Percentiles rank a stretch among this genome's conserved stretches.
Conservation (phyloP, 2,888 invertebrate genomes). For the Polydrusus pterygomalis region DNA sequence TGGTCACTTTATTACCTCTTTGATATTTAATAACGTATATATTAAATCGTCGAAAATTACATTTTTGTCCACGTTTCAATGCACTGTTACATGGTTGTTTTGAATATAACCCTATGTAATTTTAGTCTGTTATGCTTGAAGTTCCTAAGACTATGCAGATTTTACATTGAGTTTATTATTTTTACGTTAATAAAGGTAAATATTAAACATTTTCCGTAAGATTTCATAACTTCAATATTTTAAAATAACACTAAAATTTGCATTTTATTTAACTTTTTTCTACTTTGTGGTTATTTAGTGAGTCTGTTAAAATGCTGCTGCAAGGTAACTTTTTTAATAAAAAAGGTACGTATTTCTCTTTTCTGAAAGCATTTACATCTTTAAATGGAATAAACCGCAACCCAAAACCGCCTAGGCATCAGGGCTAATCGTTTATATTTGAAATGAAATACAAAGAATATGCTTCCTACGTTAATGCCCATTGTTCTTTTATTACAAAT, state of each 20-base stretch:
- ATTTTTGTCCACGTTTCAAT: no score
- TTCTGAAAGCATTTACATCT: conserved; percentile 50
- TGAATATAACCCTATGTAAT: neutral
- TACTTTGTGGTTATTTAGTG: conserved; percentile 38
- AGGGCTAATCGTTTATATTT: conserved; percentile 3
- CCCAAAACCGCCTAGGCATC: conserved; percentile 30
- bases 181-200: neutral
- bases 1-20: no score
- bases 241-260: neutral
- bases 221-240: neutral
- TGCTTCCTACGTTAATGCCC: no score
- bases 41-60: no score
- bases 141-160: no score
- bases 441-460: neutral
- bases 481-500: no score
- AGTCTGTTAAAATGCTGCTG: conserved; percentile 25
- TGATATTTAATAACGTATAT: no score
- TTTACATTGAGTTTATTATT: no score
- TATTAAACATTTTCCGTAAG: neutral
- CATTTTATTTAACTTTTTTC: conserved; percentile 16
- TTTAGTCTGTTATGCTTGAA: no score
- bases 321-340: conserved; percentile 44
- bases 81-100: neutral
- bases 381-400: conserved; percentile 47
- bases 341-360: conserved; percentile 47